Base-by-base conservation (phyloP, 2,797 vertebrate species). In the Gobionotothen gibberifrons region DNA sequence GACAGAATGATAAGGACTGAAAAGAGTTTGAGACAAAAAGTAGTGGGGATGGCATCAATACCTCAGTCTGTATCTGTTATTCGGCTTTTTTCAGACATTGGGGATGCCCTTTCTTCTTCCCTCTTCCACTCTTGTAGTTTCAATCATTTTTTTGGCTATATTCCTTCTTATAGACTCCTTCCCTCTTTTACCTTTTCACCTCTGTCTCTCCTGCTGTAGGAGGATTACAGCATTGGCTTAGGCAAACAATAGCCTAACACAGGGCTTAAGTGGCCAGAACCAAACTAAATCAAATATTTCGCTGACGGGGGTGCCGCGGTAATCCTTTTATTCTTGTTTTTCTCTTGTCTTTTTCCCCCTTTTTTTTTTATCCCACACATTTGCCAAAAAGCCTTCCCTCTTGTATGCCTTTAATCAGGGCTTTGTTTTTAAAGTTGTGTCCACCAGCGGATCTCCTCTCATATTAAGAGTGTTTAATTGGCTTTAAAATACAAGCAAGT, bases 281-380 rank as follows among this genome's bases (percentile, higher is more conserved):
- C 82, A 85, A 88, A 85, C 80, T 74, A 85, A 90, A 90, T 90
- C 79, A 87, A 87, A 86, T 79, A 85, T 85, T 89, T 74, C 15
- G 65, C 76, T 84, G 72, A 81, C 7, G 57, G 76, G 71, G 69
- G 49, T 84, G 84, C 57, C 7, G 12, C 4, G 9, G 56, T 85
- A 90, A 89, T 89, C 85, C 79, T 69, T 85, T 81, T 64, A 62
- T 59, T 76, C 63, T 43, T 72, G 56, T 80, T 84, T 86, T 84
- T 60, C 17, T 70, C 29, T 19, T 11, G 13, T 67, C 78, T 39
- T 61, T 57, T 13, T 16, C 49, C 61, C 44, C 56, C 21, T 29
- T 3, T 44, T 29, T 7, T 42, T 67, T 74, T 64, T 46, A 32
- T 60, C 42, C 66, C 10, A 5, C 63, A 67, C 62, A 48, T 78